Evolutionary conservation across 2,888 invertebrate species (phyloP).

Genomic region (Cryptus armator): DNA sequence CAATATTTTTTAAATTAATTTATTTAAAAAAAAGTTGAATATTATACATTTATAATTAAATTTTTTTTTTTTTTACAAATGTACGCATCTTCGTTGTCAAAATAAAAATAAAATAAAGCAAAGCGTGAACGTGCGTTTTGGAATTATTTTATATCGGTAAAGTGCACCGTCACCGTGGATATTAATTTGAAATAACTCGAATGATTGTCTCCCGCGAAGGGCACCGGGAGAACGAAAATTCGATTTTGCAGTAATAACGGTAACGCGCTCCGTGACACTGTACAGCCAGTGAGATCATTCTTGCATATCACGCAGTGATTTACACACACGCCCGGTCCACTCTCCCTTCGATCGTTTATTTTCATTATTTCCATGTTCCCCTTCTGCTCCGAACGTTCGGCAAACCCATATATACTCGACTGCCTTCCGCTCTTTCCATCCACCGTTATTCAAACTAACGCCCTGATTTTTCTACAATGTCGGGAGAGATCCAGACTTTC

Average conservation of each 20-base stretch:
- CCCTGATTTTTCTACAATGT: conserved; percentile 44
- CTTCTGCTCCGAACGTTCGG: conserved; percentile 11
- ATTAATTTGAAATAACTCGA: conserved; percentile 15
- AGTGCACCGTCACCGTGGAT: background rate
- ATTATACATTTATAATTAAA: no score
- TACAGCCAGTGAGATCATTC: conserved; percentile 50
- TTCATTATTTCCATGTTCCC: conserved; percentile 59
- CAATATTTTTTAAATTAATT: no score
- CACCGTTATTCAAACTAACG: conserved; percentile 56
- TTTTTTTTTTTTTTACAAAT: no score
- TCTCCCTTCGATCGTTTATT: conserved; percentile 65
- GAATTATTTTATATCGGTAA: no score
- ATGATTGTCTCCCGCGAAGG: background rate
- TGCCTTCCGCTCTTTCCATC: background rate
- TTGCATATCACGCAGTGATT: conserved; percentile 65
- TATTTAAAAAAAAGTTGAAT: no score
- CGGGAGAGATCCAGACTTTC: background rate
- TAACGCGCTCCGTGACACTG: background rate
- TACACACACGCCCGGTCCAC: conserved; percentile 55
- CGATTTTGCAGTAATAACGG: conserved; percentile 17
- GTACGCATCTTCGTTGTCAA: no score
- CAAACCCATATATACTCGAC: background rate
- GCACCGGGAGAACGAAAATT: conserved; percentile 1
- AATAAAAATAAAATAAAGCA: no score
- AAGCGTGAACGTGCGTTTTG: no score